phyloP scores from a whole-genome alignment of 1,140 invertebrate genomes.

The Drosophila pandora region DNA sequence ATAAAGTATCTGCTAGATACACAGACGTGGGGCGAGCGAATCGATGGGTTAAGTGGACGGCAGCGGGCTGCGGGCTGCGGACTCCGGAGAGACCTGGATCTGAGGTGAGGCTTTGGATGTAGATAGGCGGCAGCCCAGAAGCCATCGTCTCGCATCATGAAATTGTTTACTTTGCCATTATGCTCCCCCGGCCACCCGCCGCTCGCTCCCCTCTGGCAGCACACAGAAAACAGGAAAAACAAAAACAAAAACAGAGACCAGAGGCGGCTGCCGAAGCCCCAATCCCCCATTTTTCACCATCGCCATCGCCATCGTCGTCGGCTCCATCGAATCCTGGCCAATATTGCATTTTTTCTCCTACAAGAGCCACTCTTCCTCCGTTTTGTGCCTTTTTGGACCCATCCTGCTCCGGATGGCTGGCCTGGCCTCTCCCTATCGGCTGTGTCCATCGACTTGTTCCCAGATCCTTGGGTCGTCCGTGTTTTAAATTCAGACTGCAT shows the following conservation, averaged over 20 bases:
- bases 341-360: conserved; percentile 11
- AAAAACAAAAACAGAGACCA: conserved; percentile 18
- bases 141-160: conserved; percentile 54
- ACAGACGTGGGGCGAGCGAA: conserved; percentile 33
- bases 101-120: conserved; percentile 40
- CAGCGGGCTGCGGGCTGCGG: background rate
- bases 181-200: conserved; percentile 10
- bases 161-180: conserved; percentile 56
- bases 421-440: conserved; percentile 22
- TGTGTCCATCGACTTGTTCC: conserved; percentile 23
- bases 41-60: conserved; percentile 20
- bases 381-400: conserved; percentile 14
- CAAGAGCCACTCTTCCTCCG: conserved; percentile 10
- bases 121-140: conserved; percentile 51
- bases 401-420: background rate
- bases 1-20: conserved; percentile 53
- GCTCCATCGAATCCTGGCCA: conserved; percentile 33
- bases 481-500: conserved; percentile 6
- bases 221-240: conserved; percentile 9
- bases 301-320: conserved; percentile 4
- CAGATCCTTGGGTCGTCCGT: background rate
- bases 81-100: background rate
- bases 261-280: conserved; percentile 15
- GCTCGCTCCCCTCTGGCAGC: conserved; percentile 2
- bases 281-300: background rate